Conservation (phyloP, 2,888 invertebrate species). For the Hydroisotoma schaefferi region DNA sequence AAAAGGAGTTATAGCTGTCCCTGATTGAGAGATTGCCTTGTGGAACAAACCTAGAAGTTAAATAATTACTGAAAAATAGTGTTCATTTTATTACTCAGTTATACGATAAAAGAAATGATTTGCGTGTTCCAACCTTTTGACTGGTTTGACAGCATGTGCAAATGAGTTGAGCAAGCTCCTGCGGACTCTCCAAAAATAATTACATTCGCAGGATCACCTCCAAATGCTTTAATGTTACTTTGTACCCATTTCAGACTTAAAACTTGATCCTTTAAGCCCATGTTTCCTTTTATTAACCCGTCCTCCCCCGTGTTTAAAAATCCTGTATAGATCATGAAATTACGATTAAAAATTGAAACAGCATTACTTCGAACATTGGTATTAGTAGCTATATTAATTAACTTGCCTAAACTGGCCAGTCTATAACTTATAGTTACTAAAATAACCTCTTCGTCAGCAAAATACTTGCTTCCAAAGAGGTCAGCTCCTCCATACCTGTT, state of each 20-base stretch:
- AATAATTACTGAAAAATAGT: not conserved
- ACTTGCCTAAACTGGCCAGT: slow-evolving; percentile 13
- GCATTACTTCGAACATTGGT: not conserved
- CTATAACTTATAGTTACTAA: slow-evolving; percentile 33
- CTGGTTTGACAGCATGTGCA: slow-evolving; percentile 31
- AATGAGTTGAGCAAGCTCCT: slow-evolving; percentile 22
- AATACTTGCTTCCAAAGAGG: slow-evolving; percentile 20
- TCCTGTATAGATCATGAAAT: slow-evolving; percentile 16
- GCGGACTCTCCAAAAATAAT: slow-evolving; percentile 23
- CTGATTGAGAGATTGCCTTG: slow-evolving; percentile 37
- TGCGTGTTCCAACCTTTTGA: slow-evolving; percentile 25
- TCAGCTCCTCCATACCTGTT: slow-evolving; percentile 20
- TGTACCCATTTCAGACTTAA: slow-evolving; percentile 20
- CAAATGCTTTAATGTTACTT: slow-evolving; percentile 26
- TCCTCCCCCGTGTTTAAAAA: slow-evolving; percentile 37
- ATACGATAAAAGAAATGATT: not conserved
- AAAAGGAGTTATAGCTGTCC: slow-evolving; percentile 30
- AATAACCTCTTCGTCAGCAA: slow-evolving; percentile 28
- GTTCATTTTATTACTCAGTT: not conserved
- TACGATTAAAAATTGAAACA: not conserved
- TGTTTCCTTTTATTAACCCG: slow-evolving; percentile 26
- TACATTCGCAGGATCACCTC: slow-evolving; percentile 26
- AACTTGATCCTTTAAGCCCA: slow-evolving; percentile 32
- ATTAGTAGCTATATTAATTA: not conserved
- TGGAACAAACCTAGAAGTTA: slow-evolving; percentile 25